Evolutionary conservation across 2,797 vertebrate genomes (phyloP).

Genomic region (Phataginus tricuspis): DNA sequence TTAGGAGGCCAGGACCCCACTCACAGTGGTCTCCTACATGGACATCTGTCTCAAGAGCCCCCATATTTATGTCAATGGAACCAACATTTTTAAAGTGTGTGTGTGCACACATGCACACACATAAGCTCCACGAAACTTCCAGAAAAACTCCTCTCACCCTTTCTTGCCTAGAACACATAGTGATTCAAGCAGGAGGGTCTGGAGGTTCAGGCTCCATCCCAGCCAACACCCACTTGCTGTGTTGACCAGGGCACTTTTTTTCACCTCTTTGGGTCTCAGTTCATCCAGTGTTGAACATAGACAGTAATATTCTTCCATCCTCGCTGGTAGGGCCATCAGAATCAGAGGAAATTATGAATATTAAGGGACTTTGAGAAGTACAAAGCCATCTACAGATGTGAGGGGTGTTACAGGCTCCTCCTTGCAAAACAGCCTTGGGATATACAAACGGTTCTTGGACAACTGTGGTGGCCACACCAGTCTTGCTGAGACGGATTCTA

Average conservation of each 20-base stretch:
- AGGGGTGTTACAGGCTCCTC: not conserved
- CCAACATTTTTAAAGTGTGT: not conserved
- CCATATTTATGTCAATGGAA: not conserved
- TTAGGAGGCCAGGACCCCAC: not conserved
- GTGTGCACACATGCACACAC: accelerated
- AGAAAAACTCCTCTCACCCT: not conserved
- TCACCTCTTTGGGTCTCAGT: not conserved
- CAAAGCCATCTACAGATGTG: not conserved
- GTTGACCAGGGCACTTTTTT: not conserved
- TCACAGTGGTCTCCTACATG: not conserved
- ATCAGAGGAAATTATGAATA: not conserved
- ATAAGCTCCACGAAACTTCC: not conserved
- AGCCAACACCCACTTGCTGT: not conserved
- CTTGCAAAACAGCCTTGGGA: not conserved
- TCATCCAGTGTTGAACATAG: not conserved
- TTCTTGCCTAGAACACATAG: not conserved
- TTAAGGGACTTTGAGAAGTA: not conserved
- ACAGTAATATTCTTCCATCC: not conserved
- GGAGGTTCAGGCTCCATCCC: not conserved
- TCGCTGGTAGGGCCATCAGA: not conserved
- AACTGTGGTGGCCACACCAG: not conserved
- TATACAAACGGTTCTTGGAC: not conserved
- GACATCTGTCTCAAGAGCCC: not conserved
- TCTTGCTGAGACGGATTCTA: not conserved
- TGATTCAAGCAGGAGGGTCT: not conserved